phyloP scores from a whole-genome alignment of 2,888 invertebrate species.

The Carabus problematicus region DNA sequence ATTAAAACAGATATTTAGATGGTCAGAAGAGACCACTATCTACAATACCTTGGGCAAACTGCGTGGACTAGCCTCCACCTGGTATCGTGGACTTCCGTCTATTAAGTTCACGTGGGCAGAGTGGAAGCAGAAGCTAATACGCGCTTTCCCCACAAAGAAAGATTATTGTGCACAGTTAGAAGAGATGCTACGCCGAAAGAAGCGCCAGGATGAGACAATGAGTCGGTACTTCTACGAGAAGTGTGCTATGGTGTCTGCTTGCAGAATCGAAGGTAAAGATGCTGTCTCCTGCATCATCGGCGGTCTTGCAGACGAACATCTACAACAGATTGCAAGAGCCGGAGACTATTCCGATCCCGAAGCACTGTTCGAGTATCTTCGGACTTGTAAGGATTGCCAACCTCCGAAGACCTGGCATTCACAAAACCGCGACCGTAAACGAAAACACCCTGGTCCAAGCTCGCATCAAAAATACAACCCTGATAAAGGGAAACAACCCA shows the following conservation, averaged over 20 bases:
- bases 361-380: constrained; percentile 1
- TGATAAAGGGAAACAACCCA: not conserved
- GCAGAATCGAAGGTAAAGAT: constrained; percentile 2
- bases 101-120: constrained; percentile 4
- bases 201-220: not conserved
- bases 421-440: too few species aligned
- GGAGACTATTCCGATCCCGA: constrained; percentile 16
- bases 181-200: not conserved
- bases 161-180: not conserved
- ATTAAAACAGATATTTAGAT: too few species aligned
- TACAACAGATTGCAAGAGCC: constrained; percentile 1
- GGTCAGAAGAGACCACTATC: constrained; percentile 8
- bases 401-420: too few species aligned
- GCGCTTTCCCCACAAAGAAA: constrained; percentile 7
- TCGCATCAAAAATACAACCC: too few species aligned
- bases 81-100: constrained; percentile 10
- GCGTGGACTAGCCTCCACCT: not conserved
- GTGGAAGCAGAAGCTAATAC: not conserved
- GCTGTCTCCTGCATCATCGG: constrained; percentile 17
- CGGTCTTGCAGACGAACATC: not conserved
- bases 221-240: constrained; percentile 11
- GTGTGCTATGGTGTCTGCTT: not conserved
- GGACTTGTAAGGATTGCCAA: not conserved
- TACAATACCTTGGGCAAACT: not conserved
- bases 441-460: too few species aligned